These are phyloP conservation scores for Perodicticus potto DNA, from an alignment of 2,797 vertebrate species.

Conservation along the genomic window DNA sequence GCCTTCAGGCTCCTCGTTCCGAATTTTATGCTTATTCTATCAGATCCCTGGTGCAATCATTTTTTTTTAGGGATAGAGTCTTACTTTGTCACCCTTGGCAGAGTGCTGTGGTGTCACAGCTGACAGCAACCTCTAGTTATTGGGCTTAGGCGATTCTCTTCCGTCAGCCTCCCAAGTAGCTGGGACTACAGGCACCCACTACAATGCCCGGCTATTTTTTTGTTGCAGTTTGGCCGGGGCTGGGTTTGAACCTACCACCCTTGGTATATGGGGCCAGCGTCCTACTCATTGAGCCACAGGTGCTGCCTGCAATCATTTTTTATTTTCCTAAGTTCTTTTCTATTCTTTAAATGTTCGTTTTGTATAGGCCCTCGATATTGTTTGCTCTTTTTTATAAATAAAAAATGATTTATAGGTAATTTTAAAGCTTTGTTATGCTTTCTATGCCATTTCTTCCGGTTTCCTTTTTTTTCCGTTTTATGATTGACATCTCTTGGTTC, in stretches of 20 bases:
- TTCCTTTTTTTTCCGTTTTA: neutral
- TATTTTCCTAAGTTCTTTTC: neutral
- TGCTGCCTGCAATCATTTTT: neutral
- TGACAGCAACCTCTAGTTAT: too few species aligned
- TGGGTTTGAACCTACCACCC: too few species aligned
- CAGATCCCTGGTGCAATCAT: accelerated
- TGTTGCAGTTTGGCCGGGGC: too few species aligned
- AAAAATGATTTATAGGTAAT: neutral
- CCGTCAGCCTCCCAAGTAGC: too few species aligned
- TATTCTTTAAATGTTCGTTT: neutral
- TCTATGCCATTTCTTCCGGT: neutral
- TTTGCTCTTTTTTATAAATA: neutral
- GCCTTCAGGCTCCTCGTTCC: neutral
- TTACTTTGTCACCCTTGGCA: too few species aligned
- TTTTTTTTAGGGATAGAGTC: neutral
- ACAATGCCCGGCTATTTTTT: too few species aligned
- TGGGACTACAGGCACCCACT: too few species aligned
- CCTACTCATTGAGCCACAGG: too few species aligned
- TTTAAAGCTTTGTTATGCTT: neutral
- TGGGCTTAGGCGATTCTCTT: too few species aligned
- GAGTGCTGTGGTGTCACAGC: too few species aligned
- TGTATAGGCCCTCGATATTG: neutral
- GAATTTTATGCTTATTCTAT: neutral
- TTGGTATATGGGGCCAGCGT: too few species aligned
- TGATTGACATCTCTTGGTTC: neutral